Percentiles rank a stretch among this genome's conserved stretches.
Conservation (phyloP, 1,140 invertebrate species). For the Diabrotica virgifera region DNA sequence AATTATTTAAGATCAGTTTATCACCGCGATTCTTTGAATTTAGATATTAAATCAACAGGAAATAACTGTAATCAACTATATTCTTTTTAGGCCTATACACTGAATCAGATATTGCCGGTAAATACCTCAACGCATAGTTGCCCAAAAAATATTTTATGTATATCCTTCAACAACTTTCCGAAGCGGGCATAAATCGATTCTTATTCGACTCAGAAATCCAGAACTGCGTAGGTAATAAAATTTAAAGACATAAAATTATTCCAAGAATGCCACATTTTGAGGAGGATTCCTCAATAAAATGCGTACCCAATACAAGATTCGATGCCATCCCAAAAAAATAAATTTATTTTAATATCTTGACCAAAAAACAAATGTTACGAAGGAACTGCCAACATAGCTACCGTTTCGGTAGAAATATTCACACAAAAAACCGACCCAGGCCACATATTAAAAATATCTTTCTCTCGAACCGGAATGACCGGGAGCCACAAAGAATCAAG, state of each 20-base stretch:
- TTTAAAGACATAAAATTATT: constrained; percentile 2
- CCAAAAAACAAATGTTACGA: constrained; percentile 19
- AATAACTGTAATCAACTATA: too few relatives aligned
- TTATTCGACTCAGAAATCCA: background rate
- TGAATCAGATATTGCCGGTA: too few relatives aligned
- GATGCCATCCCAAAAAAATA: background rate
- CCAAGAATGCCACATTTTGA: background rate
- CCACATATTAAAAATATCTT: constrained; percentile 21
- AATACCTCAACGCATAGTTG: too few relatives aligned
- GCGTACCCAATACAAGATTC: constrained; percentile 4
- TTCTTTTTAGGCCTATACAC: too few relatives aligned
- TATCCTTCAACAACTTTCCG: background rate
- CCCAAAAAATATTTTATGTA: background rate
- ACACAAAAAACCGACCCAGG: constrained; percentile 17
- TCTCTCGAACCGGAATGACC: constrained; percentile 14
- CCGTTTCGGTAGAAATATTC: constrained; percentile 11
- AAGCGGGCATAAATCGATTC: background rate
- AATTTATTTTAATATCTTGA: constrained; percentile 20
- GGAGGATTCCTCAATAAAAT: background rate
- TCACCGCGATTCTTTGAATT: too few relatives aligned
- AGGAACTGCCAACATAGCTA: constrained; percentile 20
- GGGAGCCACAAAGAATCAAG: constrained; percentile 11
- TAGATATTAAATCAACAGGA: too few relatives aligned
- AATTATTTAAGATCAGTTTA: too few relatives aligned
- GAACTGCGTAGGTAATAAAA: background rate